These are phyloP conservation scores for Sebastes elongatus DNA, from an alignment of 2,797 vertebrate species.

Conservation along the genomic window DNA sequence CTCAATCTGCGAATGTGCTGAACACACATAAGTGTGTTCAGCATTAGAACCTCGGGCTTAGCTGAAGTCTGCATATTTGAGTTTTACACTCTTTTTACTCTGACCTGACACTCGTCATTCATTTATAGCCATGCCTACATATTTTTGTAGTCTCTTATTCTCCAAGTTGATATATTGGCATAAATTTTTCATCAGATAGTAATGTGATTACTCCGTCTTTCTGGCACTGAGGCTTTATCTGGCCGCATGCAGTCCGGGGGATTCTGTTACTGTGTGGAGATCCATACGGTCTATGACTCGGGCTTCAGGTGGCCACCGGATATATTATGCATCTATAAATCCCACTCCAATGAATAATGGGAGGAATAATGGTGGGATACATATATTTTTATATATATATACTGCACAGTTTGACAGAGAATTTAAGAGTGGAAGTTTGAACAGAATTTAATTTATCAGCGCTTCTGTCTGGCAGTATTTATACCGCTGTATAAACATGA, in stretches of 20 bases:
- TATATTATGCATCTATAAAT: slow-evolving; percentile 77
- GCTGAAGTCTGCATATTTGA: slow-evolving; percentile 70
- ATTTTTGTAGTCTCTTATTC: slow-evolving; percentile 84
- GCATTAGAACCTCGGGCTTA: slow-evolving; percentile 66
- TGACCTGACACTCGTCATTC: slow-evolving; percentile 83
- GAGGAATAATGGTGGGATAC: slow-evolving; percentile 41
- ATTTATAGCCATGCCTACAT: slow-evolving; percentile 81
- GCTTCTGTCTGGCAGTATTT: slow-evolving; percentile 21
- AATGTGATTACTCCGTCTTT: slow-evolving; percentile 87
- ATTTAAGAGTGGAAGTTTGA: slow-evolving; percentile 36
- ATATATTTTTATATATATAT: slow-evolving; percentile 10
- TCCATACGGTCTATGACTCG: slow-evolving; percentile 75
- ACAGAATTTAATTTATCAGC: slow-evolving; percentile 29
- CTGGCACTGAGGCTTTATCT: slow-evolving; percentile 81
- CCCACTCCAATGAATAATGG: slow-evolving; percentile 58
- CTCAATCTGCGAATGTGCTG: slow-evolving; percentile 71
- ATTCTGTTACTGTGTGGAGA: slow-evolving; percentile 82
- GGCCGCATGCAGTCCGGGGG: slow-evolving; percentile 68
- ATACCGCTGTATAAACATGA: slow-evolving; percentile 19
- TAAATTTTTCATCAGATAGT: slow-evolving; percentile 88
- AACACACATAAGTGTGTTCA: slow-evolving; percentile 62
- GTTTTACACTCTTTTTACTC: slow-evolving; percentile 74
- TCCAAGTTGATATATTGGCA: slow-evolving; percentile 86
- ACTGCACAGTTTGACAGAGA: slow-evolving; percentile 31
- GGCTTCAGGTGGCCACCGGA: slow-evolving; percentile 72